phyloP scores from a whole-genome alignment of 2,113 vertebrate species.

The Seriola dumerili region DNA sequence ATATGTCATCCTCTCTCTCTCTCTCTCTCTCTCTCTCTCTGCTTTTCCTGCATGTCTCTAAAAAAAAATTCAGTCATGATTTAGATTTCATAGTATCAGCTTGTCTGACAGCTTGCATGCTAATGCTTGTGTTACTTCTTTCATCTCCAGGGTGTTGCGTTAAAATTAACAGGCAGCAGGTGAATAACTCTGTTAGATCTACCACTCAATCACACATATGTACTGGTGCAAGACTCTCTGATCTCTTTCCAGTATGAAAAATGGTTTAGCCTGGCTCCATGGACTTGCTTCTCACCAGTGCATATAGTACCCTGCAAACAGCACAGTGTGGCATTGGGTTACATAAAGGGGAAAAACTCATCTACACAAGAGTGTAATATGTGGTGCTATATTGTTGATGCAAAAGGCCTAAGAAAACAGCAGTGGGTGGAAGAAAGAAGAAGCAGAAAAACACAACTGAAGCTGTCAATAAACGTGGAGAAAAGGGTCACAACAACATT shows the following conservation, averaged over 20 bases:
- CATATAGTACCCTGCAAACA: not conserved
- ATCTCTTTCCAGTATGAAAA: conserved; percentile 3
- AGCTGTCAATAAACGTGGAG: conserved; percentile 41
- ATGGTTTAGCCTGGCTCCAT: not conserved
- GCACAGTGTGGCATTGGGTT: not conserved
- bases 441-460: conserved; percentile 32
- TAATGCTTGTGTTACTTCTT: conserved; percentile 3
- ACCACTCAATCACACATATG: not conserved
- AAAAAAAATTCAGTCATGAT: not conserved
- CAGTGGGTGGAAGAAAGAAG: conserved; percentile 14
- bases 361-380: conserved; percentile 2
- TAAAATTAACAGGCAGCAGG: conserved; percentile 23
- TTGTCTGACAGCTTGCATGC: conserved; percentile 36
- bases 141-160: conserved; percentile 13
- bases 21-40: too few relatives aligned
- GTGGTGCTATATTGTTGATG: conserved; percentile 29
- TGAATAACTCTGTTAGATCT: not conserved
- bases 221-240: not conserved
- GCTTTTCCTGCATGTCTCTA: too few relatives aligned
- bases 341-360: not conserved
- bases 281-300: not conserved
- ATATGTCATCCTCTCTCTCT: too few relatives aligned
- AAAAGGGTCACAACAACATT: conserved; percentile 48
- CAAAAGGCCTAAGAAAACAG: conserved; percentile 10
- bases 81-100: conserved; percentile 49